Conservation (phyloP, 2,113 vertebrate genomes). For the Sialia sialis region DNA sequence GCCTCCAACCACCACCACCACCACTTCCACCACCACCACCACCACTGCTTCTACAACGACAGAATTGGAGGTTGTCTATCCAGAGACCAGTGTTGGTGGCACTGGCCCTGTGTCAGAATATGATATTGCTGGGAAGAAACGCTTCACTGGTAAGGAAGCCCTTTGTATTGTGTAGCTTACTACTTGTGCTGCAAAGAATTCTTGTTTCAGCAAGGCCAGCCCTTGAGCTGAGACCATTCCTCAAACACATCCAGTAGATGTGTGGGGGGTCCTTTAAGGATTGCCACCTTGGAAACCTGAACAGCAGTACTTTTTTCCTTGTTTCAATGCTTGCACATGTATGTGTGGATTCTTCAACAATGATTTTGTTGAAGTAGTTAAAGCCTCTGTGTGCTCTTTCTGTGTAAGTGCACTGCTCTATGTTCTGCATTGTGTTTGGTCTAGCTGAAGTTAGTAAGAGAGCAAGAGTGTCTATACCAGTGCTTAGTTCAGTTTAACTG, state of each 20-base stretch:
- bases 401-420: not conserved
- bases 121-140: constrained; percentile 87
- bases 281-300: not conserved
- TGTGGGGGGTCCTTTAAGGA: not conserved
- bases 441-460: not conserved
- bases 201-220: not conserved
- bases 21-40: constrained; percentile 26
- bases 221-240: not conserved
- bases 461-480: not conserved
- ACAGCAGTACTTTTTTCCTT: not conserved
- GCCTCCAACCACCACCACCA: constrained; percentile 35
- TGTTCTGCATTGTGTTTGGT: not conserved
- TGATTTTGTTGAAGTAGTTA: not conserved
- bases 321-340: not conserved
- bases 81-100: constrained; percentile 65
- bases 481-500: not conserved
- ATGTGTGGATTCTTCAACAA: accelerated
- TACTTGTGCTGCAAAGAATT: not conserved
- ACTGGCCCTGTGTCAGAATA: constrained; percentile 81
- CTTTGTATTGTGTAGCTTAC: not conserved
- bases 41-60: not conserved
- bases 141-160: constrained; percentile 85
- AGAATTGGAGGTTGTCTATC: not conserved
- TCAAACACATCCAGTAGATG: not conserved
- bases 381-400: not conserved